phyloP scores from a whole-genome alignment of 2,888 invertebrate genomes.

The Stenichneumon culpator region DNA sequence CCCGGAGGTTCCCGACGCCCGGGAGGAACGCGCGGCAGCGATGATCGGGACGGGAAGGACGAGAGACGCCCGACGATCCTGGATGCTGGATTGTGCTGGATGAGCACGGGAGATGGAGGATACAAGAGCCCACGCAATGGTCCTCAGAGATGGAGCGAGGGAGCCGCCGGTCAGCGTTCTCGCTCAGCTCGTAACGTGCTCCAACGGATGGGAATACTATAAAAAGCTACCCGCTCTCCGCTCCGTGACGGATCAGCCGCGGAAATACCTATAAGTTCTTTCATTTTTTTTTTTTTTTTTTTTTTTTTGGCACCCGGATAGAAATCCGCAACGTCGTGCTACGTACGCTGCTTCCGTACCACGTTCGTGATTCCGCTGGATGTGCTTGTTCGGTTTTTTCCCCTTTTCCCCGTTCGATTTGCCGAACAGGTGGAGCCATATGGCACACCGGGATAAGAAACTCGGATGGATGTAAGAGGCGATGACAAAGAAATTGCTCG shows the following conservation, averaged over 20 bases:
- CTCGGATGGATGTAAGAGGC: conserved; percentile 33
- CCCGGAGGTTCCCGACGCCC: conserved; percentile 10
- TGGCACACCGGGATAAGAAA: conserved; percentile 27
- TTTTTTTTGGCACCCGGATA: conserved; percentile 11
- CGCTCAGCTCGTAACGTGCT: conserved; percentile 17
- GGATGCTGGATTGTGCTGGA: conserved; percentile 32
- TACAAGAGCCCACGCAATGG: not conserved
- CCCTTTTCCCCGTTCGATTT: conserved; percentile 22
- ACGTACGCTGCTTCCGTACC: conserved; percentile 21
- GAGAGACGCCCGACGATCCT: conserved; percentile 41
- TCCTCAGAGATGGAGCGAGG: not conserved
- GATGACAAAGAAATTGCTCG: conserved; percentile 62
- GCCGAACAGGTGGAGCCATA: conserved; percentile 22
- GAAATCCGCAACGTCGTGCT: conserved; percentile 53
- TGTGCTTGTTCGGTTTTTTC: conserved; percentile 43
- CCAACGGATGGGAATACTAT: conserved; percentile 21
- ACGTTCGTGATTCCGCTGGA: not conserved
- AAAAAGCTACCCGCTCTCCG: conserved; percentile 35
- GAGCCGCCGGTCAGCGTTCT: conserved; percentile 12
- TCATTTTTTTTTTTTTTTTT: not conserved
- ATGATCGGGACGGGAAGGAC: conserved; percentile 2
- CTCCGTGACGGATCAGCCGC: conserved; percentile 75
- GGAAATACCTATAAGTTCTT: conserved; percentile 72
- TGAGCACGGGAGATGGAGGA: not conserved
- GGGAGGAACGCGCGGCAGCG: not conserved